Conservation (phyloP, 2,888 invertebrate genomes). For the Zeuzera pyrina region DNA sequence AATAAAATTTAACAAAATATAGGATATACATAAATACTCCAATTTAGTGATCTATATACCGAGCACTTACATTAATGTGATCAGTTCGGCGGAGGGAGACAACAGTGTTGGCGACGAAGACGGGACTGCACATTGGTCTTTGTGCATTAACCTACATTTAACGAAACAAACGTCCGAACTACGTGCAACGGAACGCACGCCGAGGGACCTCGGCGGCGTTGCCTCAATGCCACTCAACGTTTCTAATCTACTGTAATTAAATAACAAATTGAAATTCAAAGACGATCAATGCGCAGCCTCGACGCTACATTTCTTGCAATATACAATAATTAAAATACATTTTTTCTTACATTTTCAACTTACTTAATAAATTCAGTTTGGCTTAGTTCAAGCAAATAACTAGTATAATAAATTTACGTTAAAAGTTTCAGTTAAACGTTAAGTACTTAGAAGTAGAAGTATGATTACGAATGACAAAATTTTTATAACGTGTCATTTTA, state of each 20-base stretch:
- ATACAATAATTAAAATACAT: conserved; percentile 72
- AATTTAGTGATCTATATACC: conserved; percentile 56
- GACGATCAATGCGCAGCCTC: conserved; percentile 26
- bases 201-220: conserved; percentile 5
- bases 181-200: conserved; percentile 13
- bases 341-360: conserved; percentile 71
- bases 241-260: conserved; percentile 18
- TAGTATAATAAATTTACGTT: conserved; percentile 72
- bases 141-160: conserved; percentile 19
- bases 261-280: conserved; percentile 23
- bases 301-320: conserved; percentile 44
- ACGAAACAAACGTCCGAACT: conserved; percentile 15
- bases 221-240: conserved; percentile 6
- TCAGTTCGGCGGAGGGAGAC: conserved; percentile 51
- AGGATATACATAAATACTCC: conserved; percentile 51
- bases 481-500: conserved; percentile 71
- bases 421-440: conserved; percentile 71
- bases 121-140: conserved; percentile 12
- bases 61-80: conserved; percentile 56
- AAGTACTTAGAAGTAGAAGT: conserved; percentile 72
- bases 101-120: conserved; percentile 54
- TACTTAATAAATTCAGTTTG: conserved; percentile 75
- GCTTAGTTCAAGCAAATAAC: conserved; percentile 74
- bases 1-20: conserved; percentile 71
- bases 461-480: conserved; percentile 73